Evolutionary conservation across 2,113 vertebrate species (phyloP).

Genomic region (Cichladusa arquata): DNA sequence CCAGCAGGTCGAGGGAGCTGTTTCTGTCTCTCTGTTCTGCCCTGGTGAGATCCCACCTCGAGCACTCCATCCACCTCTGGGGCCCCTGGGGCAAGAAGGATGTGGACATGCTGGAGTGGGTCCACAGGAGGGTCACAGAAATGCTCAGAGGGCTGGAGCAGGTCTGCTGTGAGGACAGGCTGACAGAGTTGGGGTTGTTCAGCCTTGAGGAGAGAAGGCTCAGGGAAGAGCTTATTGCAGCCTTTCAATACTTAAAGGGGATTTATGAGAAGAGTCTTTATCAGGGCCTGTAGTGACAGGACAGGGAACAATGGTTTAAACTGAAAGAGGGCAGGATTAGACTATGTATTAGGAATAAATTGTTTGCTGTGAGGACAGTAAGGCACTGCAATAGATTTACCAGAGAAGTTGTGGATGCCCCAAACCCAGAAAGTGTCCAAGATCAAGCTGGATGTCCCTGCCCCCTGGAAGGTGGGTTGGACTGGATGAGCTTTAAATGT

Average conservation of each 20-base stretch:
- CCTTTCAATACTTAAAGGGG: not conserved
- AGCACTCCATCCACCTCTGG: not conserved
- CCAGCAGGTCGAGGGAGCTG: not conserved
- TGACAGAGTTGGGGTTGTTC: not conserved
- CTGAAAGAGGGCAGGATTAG: not conserved
- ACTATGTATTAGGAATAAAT: not conserved
- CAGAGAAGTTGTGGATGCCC: not conserved
- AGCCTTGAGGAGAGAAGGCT: not conserved
- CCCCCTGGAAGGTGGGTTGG: not conserved
- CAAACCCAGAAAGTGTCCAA: not conserved
- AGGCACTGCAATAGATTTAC: not conserved
- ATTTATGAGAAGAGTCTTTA: not conserved
- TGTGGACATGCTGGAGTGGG: not conserved
- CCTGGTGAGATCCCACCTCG: not conserved
- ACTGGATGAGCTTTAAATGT: not conserved
- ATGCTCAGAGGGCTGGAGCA: not conserved
- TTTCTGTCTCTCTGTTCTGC: not conserved
- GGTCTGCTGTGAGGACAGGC: accelerated
- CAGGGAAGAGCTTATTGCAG: accelerated
- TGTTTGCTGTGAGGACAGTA: not conserved
- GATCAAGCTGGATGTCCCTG: not conserved
- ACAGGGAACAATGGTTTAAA: not conserved
- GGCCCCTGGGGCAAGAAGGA: not conserved
- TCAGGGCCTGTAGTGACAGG: not conserved
- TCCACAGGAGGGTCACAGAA: not conserved